Base-by-base conservation (phyloP, 1,140 invertebrate genomes). In the Panulirus ornatus region DNA sequence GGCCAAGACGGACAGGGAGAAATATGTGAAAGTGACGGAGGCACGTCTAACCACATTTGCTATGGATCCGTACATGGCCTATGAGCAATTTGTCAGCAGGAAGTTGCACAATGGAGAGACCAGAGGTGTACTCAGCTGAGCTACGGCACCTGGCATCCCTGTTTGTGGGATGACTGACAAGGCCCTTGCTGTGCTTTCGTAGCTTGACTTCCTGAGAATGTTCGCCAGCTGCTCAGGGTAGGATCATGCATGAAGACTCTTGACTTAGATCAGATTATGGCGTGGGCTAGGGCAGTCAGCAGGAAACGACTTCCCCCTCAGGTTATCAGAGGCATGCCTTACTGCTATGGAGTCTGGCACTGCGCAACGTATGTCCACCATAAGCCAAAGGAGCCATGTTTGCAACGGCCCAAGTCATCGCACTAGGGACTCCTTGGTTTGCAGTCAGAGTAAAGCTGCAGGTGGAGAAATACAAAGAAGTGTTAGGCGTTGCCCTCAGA, bases 71-170 rank as follows among this genome's bases (percentile, higher is more conserved):
- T 81, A 81, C n/a, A 42, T 81, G 47, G 78, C 40, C 38, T 47
- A 75, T 36, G 73, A 75, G 5, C 73, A 40, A 36, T 36, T 75
- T 22, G 42, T 78, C 14, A 78, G 38, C 51, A 38, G 79, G 16
- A 82, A 83, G 36, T 36, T 88, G 44, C 42, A 22, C 66, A 38
- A 1, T 70, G 71, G 30, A 30, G 86, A 88, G 27, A 14, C 58
- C 86, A 44, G 86, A 81, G 84, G 30, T 88, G 58, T 88, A 54
- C 27, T 82, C 82, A 38, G 86, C 73, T 58, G 86, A 88, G 76
- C 51, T 88, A 27, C 44, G 75, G 14, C 86, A 66, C 0, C 75
- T 88, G 44, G 38, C 71, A 22, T 22, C 30, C 2, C 51, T 88
- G 51, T 88, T 88, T 83, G 86, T n/a, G n/a, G 51, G 51, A 58